phyloP scores from a whole-genome alignment of 2,797 vertebrate genomes.

The Pantherophis alleghaniensis region DNA sequence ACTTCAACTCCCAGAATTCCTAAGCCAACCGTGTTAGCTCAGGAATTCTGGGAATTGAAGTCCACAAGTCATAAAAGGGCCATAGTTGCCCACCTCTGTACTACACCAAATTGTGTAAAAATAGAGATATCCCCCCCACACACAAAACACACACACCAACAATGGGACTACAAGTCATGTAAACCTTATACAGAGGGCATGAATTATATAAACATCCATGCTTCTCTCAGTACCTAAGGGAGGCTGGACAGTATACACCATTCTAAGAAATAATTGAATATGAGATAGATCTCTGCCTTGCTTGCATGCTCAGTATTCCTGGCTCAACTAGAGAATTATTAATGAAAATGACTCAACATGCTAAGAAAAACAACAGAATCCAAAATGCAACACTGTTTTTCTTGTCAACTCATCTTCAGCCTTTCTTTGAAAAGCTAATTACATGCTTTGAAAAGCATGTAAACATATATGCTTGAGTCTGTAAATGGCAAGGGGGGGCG shows the following conservation, averaged over 20 bases:
- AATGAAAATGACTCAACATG: constrained; percentile 23
- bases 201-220: neutral
- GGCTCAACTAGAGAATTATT: neutral
- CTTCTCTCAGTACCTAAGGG: neutral
- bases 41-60: no score
- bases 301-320: neutral
- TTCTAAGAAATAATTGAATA: neutral
- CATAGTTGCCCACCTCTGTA: neutral
- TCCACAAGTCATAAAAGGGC: no score
- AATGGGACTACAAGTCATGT: neutral
- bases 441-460: neutral
- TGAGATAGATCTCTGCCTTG: neutral
- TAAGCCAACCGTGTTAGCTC: no score
- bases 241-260: neutral
- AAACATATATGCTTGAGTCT: neutral
- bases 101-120: neutral
- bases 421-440: neutral
- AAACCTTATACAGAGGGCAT: neutral
- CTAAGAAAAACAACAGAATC: constrained; percentile 3
- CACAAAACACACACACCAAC: neutral
- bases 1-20: no score
- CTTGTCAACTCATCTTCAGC: constrained; percentile 1
- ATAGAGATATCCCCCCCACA: neutral
- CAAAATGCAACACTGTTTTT: neutral
- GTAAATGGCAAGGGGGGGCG: neutral